phyloP scores from a whole-genome alignment of 2,113 vertebrate species.

The Callipepla californica region DNA sequence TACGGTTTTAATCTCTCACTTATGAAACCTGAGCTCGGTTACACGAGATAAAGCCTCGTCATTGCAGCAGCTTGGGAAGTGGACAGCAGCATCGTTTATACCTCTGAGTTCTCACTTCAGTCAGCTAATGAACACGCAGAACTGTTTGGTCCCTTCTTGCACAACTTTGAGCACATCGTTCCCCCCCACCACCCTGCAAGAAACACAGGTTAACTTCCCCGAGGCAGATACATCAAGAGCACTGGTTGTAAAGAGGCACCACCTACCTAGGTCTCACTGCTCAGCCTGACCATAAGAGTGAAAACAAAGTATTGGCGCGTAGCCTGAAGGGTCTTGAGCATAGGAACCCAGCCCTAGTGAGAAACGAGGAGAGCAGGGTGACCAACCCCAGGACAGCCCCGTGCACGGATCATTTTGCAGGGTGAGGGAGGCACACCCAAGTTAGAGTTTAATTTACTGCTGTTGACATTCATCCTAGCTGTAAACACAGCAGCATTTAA shows the following conservation, averaged over 20 bases:
- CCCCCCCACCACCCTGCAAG: conserved; percentile 16
- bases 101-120: not conserved
- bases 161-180: not conserved
- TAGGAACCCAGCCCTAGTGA: conserved; percentile 89
- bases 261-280: conserved; percentile 90
- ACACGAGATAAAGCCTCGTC: not conserved
- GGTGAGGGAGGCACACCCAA: conserved; percentile 30
- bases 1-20: rapidly evolving
- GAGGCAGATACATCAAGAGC: conserved; percentile 46
- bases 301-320: conserved; percentile 89
- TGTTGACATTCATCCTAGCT: not conserved
- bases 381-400: conserved; percentile 82
- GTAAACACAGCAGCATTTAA: not conserved
- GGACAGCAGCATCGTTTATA: not conserved
- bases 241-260: conserved; percentile 74
- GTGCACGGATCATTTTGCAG: conserved; percentile 42
- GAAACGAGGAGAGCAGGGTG: conserved; percentile 89
- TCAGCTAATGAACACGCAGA: not conserved
- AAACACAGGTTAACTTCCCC: not conserved
- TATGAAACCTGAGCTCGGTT: rapidly evolving
- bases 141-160: not conserved
- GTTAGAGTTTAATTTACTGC: not conserved
- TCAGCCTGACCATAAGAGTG: conserved; percentile 92
- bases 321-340: conserved; percentile 91
- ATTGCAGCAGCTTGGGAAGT: not conserved